Base-by-base conservation (phyloP, 2,797 vertebrate species). In the Malacoraja senta region DNA sequence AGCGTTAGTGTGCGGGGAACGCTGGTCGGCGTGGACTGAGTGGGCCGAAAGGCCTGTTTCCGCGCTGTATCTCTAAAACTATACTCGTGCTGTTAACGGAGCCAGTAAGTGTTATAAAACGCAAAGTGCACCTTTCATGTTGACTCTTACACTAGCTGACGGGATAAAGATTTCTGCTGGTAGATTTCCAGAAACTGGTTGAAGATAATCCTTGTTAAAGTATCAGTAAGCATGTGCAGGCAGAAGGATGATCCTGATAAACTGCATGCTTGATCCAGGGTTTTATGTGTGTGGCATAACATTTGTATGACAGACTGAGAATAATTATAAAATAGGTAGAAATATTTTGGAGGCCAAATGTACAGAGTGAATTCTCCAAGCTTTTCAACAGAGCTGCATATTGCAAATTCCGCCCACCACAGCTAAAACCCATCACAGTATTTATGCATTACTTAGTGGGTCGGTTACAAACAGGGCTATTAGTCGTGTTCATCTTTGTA, bases 251-350 rank as follows among this genome's bases (percentile, higher is more conserved):
- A 74, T 44, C 19, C 35, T 91, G 90, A 91, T 91, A 26, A 91
- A 91, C 63, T 35, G 35, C 12, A 26, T 53, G 35, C 90, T 74
- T 91, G 90, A 44, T 91, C 65, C 68, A 91, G 63, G 86, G 65
- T 71, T 91, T 68, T 71, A 17, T 71, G 68, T 71, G 68, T 21
- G 68, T 71, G 68, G 68, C 68, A 38, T 74, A 91, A 74, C 13
- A 38, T 71, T 44, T 29, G 24, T 74, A 35, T 91, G 90, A 35
- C 24, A 65, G 38, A 26, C 68, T 74, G 71, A 72, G 38, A 91
- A 74, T 91, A 26, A 44, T 26, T 7, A n/a, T 65, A 81, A 53
- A 53, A 65, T 53, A 86, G 58, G 24, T 21, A 17, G 61, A 65
- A 65, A 65, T 17, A 17, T 86, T 63, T 86, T n/a, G 15, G n/a